phyloP scores from a whole-genome alignment of 2,113 vertebrate genomes.

The Aplodontia rufa region DNA sequence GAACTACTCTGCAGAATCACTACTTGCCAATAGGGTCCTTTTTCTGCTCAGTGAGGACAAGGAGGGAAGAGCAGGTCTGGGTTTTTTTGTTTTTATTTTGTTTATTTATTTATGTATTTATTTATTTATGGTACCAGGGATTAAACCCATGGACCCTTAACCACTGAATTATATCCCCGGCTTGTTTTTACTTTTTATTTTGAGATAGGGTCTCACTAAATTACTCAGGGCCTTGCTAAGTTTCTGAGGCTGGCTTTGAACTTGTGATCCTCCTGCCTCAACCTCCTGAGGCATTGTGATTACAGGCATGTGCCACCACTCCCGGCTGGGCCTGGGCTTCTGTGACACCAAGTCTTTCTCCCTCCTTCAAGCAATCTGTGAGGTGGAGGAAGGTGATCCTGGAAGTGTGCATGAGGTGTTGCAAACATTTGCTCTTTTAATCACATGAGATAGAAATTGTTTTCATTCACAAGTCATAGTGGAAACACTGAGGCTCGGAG shows the following conservation, averaged over 20 bases:
- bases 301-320: too few relatives aligned
- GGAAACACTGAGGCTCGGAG: not conserved
- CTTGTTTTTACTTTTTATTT: too few relatives aligned
- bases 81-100: too few relatives aligned
- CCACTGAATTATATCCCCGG: too few relatives aligned
- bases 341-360: not conserved
- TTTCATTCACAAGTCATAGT: not conserved
- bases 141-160: too few relatives aligned
- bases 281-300: too few relatives aligned
- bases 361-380: not conserved
- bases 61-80: not conserved
- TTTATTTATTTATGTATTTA: too few relatives aligned
- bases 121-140: too few relatives aligned
- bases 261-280: too few relatives aligned
- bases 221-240: too few relatives aligned
- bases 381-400: not conserved
- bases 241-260: too few relatives aligned
- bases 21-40: not conserved
- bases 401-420: not conserved
- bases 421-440: not conserved
- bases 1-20: not conserved
- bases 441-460: not conserved
- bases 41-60: not conserved
- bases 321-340: not conserved
- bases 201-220: too few relatives aligned